phyloP scores from a whole-genome alignment of 2,797 vertebrate genomes.

The Psittacula echo region DNA sequence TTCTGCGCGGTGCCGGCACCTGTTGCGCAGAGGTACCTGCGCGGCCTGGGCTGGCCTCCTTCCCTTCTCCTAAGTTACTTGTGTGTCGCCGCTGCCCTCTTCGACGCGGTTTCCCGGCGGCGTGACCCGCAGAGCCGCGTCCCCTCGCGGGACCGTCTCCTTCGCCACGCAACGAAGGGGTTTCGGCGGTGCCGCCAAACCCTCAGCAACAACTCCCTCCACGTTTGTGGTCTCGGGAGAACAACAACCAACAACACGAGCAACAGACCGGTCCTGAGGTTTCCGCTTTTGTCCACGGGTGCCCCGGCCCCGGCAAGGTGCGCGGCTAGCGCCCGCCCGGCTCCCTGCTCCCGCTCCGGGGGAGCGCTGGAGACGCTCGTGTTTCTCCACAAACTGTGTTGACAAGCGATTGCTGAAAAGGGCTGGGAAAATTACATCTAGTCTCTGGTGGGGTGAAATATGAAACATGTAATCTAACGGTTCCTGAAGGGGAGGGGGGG shows the following conservation, averaged over 20 bases:
- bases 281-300: not conserved
- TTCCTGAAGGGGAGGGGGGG: not conserved
- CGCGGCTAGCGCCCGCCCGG: not conserved
- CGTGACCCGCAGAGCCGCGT: not conserved
- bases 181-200: not conserved
- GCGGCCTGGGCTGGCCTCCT: not conserved
- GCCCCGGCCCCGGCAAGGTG: not conserved
- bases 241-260: not conserved
- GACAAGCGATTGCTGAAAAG: conserved; percentile 48
- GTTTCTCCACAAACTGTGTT: conserved; percentile 42
- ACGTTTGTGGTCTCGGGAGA: not conserved
- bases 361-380: not conserved
- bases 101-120: not conserved
- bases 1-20: not conserved
- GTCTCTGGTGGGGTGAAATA: conserved; percentile 46
- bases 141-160: not conserved
- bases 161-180: conserved; percentile 7
- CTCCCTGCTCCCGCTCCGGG: not conserved
- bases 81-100: not conserved
- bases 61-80: not conserved
- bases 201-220: not conserved
- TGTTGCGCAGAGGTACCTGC: not conserved
- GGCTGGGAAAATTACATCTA: conserved; percentile 57
- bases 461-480: conserved; percentile 72
- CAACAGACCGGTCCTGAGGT: not conserved